Conservation (phyloP, 2,888 invertebrate genomes). For the Camptogramma bilineatum region DNA sequence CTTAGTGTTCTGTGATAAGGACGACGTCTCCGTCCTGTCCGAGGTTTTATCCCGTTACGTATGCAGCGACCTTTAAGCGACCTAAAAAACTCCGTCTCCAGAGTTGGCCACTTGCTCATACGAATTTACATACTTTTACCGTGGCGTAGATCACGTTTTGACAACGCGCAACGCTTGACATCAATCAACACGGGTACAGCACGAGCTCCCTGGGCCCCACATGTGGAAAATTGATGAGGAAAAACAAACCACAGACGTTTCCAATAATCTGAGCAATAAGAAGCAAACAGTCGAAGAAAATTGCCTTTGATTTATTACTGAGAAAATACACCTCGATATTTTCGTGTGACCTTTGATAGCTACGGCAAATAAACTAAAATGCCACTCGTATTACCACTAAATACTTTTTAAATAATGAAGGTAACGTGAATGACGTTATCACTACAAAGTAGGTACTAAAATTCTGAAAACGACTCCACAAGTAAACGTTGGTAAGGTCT, state of each 20-base stretch:
- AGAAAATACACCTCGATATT: slow-evolving; percentile 23
- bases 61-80: too few relatives aligned
- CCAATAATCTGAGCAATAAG: slow-evolving; percentile 24
- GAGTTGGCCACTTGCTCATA: too few relatives aligned
- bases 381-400: slow-evolving; percentile 1
- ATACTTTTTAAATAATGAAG: slow-evolving; percentile 12
- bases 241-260: slow-evolving; percentile 20
- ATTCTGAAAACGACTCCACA: too few relatives aligned
- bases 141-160: too few relatives aligned
- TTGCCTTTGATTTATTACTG: slow-evolving; percentile 32
- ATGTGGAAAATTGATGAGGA: slow-evolving; percentile 15
- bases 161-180: slow-evolving; percentile 6
- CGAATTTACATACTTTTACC: too few relatives aligned
- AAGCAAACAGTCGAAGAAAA: slow-evolving; percentile 32
- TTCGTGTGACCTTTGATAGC: slow-evolving; percentile 26
- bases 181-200: slow-evolving; percentile 9
- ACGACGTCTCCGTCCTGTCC: too few relatives aligned
- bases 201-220: slow-evolving; percentile 3
- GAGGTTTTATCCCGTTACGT: too few relatives aligned
- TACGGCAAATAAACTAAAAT: slow-evolving; percentile 20
- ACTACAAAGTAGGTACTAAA: too few relatives aligned
- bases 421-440: slow-evolving; percentile 22
- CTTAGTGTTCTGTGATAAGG: too few relatives aligned
- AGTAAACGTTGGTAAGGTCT: too few relatives aligned
- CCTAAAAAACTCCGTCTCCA: too few relatives aligned